Conservation (phyloP, 1,140 invertebrate genomes). For the Microvelia longipes region DNA sequence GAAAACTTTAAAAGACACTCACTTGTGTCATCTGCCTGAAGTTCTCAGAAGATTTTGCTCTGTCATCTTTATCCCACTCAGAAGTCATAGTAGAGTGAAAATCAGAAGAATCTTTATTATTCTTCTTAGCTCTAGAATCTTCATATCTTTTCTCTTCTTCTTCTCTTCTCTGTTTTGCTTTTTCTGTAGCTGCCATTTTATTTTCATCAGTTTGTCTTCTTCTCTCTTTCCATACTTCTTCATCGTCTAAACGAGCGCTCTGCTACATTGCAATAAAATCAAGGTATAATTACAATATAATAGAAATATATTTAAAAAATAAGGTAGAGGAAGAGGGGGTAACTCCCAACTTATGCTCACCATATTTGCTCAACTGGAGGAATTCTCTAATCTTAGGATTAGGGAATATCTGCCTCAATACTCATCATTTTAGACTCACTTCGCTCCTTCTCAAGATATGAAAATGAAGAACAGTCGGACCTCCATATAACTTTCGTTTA, state of each 20-base stretch:
- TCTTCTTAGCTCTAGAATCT: conserved; percentile 33
- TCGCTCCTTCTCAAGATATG: too few relatives aligned
- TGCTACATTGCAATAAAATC: neutral
- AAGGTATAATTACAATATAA: too few relatives aligned
- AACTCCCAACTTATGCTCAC: too few relatives aligned
- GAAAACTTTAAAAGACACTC: neutral
- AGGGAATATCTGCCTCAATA: too few relatives aligned
- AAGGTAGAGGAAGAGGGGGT: too few relatives aligned
- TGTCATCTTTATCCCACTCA: conserved; percentile 24
- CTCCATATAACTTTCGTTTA: too few relatives aligned
- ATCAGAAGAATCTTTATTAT: neutral
- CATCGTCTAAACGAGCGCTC: conserved; percentile 37
- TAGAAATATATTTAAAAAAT: too few relatives aligned
- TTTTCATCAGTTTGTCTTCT: conserved; percentile 49
- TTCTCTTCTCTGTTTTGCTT: conserved; percentile 58
- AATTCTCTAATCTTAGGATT: too few relatives aligned
- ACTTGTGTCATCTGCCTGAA: conserved; percentile 19
- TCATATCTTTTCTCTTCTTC: conserved; percentile 65
- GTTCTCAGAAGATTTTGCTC: conserved; percentile 5
- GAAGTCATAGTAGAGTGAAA: conserved; percentile 2
- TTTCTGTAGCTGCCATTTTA: conserved; percentile 51
- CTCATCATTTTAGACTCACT: too few relatives aligned
- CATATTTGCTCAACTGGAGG: too few relatives aligned
- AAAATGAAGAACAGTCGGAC: too few relatives aligned
- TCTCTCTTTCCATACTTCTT: conserved; percentile 54